Evolutionary conservation across 1,140 invertebrate species (phyloP), one percentile per base, ranked within the genome.

Genomic region (Triops longicaudatus): DNA sequence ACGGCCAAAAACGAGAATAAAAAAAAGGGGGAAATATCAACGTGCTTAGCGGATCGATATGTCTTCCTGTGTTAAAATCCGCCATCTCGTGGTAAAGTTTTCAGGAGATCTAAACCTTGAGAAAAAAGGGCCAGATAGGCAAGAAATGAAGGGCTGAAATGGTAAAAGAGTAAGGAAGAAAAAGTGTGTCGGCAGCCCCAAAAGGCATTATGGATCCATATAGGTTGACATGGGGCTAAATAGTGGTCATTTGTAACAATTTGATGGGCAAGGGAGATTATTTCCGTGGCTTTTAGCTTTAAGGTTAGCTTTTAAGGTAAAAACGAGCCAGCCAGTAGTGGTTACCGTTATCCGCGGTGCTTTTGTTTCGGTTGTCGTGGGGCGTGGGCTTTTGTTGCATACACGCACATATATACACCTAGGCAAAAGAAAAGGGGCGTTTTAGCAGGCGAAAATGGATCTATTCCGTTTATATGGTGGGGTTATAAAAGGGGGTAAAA

Each of bases 191-290:
- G 50, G 17, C 14, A 63, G 43, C 43, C 17, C 43, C 17, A 22
- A 22, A 22, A 63, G n/a, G 50, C 22, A 63, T 37, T 63, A 63
- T 63, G 50, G 50, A 63, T 22, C 50, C 50, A 17, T 12, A 12
- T 10, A 63, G 50, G 10, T 22, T 22, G 50, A 63, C 50, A 63
- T 22, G 17, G 50, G 17, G 10, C 22, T n/a, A 63, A 22, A 63
- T 63, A 63, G 50, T 12, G 50, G 50, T 63, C 50, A 63, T 63
- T 63, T 63, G 50, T 63, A n/a, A 63, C 50, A 63, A 63, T 63
- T 63, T 63, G n/a, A n/a, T n/a, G 50, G 50, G 50, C 10, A 6
- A 5, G 50, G 50, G n/a, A 22, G 50, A 37, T 37, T 37, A 37
- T 37, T 37, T 2, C 31, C 7, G 31, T 37, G 31, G 31, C 31